phyloP scores from a whole-genome alignment of 2,113 vertebrate genomes.

The Silurus meridionalis region DNA sequence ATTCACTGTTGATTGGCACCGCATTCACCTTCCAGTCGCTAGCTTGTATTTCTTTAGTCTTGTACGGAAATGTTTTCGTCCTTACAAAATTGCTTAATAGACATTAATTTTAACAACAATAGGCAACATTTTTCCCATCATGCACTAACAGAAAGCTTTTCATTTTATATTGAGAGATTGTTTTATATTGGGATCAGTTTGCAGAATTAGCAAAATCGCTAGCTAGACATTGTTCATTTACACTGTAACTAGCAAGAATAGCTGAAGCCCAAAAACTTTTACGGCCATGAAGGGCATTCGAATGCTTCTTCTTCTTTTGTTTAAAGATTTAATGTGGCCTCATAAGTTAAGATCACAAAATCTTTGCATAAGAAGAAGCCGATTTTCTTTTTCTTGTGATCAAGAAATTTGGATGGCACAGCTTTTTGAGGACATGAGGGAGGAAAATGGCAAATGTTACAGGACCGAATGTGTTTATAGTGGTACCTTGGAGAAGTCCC shows the following conservation, averaged over 20 bases:
- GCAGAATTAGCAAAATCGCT: not conserved
- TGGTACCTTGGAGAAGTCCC: too few relatives aligned
- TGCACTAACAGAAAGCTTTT: not conserved
- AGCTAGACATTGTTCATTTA: not conserved
- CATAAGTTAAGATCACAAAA: not conserved
- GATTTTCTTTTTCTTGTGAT: not conserved
- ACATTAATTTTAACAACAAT: not conserved
- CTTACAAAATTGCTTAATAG: not conserved
- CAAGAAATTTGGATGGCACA: not conserved
- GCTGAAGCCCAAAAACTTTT: not conserved
- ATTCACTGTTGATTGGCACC: not conserved
- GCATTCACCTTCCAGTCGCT: not conserved
- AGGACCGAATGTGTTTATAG: not conserved
- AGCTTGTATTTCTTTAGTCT: not conserved
- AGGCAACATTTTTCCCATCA: not conserved
- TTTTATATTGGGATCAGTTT: not conserved
- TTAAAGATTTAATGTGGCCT: not conserved
- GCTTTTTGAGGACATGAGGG: not conserved
- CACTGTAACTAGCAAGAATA: too few relatives aligned
- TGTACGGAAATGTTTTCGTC: not conserved
- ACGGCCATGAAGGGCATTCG: not conserved
- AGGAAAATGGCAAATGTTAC: not conserved
- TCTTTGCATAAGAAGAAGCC: not conserved
- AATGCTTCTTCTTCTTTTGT: not conserved
- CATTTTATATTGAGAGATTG: not conserved